Base-by-base conservation (phyloP, 2,113 vertebrate genomes). In the Hepsetus odoe region DNA sequence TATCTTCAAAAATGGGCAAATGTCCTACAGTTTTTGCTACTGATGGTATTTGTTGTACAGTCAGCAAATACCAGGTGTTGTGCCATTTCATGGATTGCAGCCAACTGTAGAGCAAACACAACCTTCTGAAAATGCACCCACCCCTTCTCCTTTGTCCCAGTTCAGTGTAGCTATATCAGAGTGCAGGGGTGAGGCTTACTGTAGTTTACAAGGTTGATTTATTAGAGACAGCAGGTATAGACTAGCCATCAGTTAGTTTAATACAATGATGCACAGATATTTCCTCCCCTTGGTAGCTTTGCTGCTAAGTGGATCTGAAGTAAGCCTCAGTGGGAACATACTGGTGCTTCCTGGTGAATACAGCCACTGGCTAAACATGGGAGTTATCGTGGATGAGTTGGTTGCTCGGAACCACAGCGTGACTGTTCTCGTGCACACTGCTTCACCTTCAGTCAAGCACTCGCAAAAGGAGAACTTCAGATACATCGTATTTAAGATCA, bases 341-440 rank as follows among this genome's bases (percentile, higher is more conserved):
- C 69, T 95, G 77, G 87, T 95, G 79, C 90, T 94, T 91, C 94
- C 94, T 28, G 85, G 89, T 0, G 93, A 95, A 84, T 91, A 86
- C 80, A 95, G 94, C 55, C 93, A 95, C 42, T 44, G 94, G 94
- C 72, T 93, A 83, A 94, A 95, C 8, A 85, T 93, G 83, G 89
- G 90, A 70, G 46, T 71, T 9, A 82, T 95, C 68, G 46, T 91
- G 49, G 84, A 92, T 51, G 90, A 91, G 61, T 56, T 95, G 1
- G 16, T 44, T 4, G n/a, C 53, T 24, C 10, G 53, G 24, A 16
- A 22, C 10, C 20, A 11, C 53, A 56, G 11, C 11, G 8, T 44
- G 6, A 56, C 53, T 8, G n/a, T 22, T 3, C 5, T 56, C 16
- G 24, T 22, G 2, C 53, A 56, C 20, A n/a, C 10, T 56, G 53